phyloP scores from a whole-genome alignment of 2,888 invertebrate species.

The Eubasilissa splendida region DNA sequence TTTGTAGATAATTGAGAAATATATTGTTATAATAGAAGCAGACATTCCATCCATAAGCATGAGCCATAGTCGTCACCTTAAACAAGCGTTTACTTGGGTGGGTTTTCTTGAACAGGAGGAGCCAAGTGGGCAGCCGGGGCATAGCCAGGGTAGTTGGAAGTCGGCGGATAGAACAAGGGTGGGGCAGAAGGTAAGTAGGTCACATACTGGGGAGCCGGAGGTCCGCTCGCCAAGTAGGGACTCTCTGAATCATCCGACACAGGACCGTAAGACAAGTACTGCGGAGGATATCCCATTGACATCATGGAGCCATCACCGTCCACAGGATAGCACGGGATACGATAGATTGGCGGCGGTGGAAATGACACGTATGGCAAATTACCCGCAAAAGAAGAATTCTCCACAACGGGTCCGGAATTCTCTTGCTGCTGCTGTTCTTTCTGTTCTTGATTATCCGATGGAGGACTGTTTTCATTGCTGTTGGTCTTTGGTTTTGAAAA shows the following conservation, averaged over 20 bases:
- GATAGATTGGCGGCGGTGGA: conserved; percentile 71
- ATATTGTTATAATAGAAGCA: too few relatives aligned
- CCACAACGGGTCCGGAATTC: neutral
- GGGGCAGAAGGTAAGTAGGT: conserved; percentile 31
- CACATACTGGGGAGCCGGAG: conserved; percentile 34
- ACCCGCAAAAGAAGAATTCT: conserved; percentile 12
- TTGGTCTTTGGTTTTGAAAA: conserved; percentile 28
- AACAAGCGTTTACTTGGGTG: conserved; percentile 15
- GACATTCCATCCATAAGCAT: too few relatives aligned
- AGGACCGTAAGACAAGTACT: conserved; percentile 43
- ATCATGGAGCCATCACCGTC: conserved; percentile 66
- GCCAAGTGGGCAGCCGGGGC: conserved; percentile 15
- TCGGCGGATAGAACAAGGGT: conserved; percentile 44
- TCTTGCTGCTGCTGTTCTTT: conserved; percentile 23
- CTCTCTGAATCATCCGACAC: conserved; percentile 24
- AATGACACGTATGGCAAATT: conserved; percentile 67
- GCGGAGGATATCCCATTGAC: conserved; percentile 34
- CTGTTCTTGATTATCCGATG: conserved; percentile 19
- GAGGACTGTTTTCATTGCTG: conserved; percentile 22
- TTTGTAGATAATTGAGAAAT: too few relatives aligned
- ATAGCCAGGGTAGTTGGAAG: conserved; percentile 31
- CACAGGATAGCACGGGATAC: conserved; percentile 68
- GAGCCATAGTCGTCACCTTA: too few relatives aligned
- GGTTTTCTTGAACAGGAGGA: conserved; percentile 32
- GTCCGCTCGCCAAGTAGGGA: conserved; percentile 14